Conservation (phyloP, 2,888 invertebrate genomes). For the Therioaphis trifolii region DNA sequence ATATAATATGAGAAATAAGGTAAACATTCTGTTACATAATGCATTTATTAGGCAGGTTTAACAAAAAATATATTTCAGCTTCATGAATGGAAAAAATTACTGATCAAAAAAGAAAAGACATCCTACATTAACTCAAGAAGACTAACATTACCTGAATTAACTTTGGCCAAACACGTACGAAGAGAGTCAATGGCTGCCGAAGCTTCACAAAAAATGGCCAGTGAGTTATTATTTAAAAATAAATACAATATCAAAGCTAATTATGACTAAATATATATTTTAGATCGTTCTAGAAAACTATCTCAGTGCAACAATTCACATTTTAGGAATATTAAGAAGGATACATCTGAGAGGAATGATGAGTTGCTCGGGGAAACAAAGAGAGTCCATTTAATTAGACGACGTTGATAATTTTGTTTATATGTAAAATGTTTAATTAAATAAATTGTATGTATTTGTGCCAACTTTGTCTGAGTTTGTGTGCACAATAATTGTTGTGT, state of each 20-base stretch:
- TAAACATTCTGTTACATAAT: background rate
- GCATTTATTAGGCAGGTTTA: background rate
- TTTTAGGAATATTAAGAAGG: background rate
- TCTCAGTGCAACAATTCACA: constrained; percentile 7
- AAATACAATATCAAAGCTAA: background rate
- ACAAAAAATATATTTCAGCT: constrained; percentile 11
- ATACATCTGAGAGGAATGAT: constrained; percentile 27
- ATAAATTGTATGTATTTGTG: constrained; percentile 26
- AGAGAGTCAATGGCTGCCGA: constrained; percentile 42
- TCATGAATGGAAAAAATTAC: background rate
- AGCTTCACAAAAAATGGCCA: background rate
- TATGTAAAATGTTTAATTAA: constrained; percentile 2
- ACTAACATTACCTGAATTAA: constrained; percentile 45
- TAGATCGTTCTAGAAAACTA: constrained; percentile 10
- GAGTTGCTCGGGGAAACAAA: background rate
- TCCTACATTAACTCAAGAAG: background rate
- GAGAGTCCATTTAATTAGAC: constrained; percentile 49
- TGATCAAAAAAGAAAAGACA: background rate
- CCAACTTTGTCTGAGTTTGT: constrained; percentile 16
- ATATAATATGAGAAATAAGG: constrained; percentile 12
- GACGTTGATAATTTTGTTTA: constrained; percentile 33
- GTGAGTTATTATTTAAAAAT: constrained; percentile 10
- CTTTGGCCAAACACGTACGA: constrained; percentile 43
- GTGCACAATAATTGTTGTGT: background rate
- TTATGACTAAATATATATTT: background rate